phyloP scores from a whole-genome alignment of 2,888 invertebrate genomes.

The Mactromeris polynyma region DNA sequence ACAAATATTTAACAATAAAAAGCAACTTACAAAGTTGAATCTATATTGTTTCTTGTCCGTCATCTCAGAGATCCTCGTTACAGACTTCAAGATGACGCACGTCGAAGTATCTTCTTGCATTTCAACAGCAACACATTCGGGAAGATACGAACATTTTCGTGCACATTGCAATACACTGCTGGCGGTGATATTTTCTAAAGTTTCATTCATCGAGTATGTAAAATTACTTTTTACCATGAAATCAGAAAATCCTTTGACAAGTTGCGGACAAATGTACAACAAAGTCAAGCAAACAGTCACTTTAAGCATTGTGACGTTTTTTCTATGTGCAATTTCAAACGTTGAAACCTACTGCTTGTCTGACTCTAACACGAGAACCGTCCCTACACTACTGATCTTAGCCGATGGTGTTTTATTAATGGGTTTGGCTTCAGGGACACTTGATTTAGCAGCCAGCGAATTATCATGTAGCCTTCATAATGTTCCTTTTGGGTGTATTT shows the following conservation, averaged over 20 bases:
- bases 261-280: background rate
- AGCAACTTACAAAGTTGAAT: background rate
- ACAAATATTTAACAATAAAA: background rate
- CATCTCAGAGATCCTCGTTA: background rate
- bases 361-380: too few relatives aligned
- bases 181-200: background rate
- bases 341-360: too few relatives aligned
- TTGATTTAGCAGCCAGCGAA: too few relatives aligned
- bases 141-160: background rate
- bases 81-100: background rate
- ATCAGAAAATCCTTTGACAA: background rate
- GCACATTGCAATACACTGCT: background rate
- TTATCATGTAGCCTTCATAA: too few relatives aligned
- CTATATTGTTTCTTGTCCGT: background rate
- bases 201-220: background rate
- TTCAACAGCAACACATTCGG: background rate
- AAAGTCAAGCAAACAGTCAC: background rate
- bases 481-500: too few relatives aligned
- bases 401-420: too few relatives aligned
- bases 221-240: background rate
- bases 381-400: too few relatives aligned
- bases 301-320: too few relatives aligned
- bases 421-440: too few relatives aligned
- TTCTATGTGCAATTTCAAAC: too few relatives aligned
- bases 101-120: background rate